Conservation (phyloP, 2,797 vertebrate species). For the Melanotaenia boesemani region DNA sequence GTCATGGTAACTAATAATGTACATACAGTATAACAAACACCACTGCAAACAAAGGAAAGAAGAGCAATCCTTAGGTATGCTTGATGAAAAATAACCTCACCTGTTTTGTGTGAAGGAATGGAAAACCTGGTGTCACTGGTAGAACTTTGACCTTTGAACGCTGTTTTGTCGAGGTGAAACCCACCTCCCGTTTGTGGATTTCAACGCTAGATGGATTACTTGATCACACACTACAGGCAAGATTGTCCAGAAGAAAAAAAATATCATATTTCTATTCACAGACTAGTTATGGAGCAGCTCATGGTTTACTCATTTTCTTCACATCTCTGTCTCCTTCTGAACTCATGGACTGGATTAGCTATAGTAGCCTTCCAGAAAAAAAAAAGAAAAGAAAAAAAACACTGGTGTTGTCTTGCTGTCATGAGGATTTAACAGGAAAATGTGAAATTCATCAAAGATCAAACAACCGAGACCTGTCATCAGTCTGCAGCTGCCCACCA, state of each 20-base stretch:
- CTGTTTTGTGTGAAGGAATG: constrained; percentile 39
- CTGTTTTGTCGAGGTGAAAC: constrained; percentile 34
- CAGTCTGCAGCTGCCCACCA: constrained; percentile 33
- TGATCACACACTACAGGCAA: constrained; percentile 11
- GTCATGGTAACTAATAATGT: constrained; percentile 73
- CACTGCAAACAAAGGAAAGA: constrained; percentile 45
- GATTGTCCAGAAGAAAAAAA: constrained; percentile 41
- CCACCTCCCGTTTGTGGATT: constrained; percentile 33
- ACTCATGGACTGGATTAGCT: constrained; percentile 34
- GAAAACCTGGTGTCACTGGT: constrained; percentile 31
- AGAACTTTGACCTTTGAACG: constrained; percentile 60
- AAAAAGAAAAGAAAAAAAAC: not conserved
- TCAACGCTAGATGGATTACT: constrained; percentile 46
- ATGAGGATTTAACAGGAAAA: constrained; percentile 25
- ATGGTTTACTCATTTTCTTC: constrained; percentile 29
- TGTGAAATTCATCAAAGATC: constrained; percentile 25
- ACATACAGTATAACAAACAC: constrained; percentile 75
- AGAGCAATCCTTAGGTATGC: constrained; percentile 18
- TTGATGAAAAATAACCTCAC: constrained; percentile 22
- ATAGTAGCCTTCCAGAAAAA: constrained; percentile 38
- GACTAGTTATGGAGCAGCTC: constrained; percentile 32
- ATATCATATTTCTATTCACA: constrained; percentile 32
- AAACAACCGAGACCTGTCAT: constrained; percentile 13
- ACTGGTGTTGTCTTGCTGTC: constrained; percentile 18
- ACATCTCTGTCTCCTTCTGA: constrained; percentile 37